phyloP scores from a whole-genome alignment of 2,888 invertebrate genomes.

The Pharmacophagus antenor region DNA sequence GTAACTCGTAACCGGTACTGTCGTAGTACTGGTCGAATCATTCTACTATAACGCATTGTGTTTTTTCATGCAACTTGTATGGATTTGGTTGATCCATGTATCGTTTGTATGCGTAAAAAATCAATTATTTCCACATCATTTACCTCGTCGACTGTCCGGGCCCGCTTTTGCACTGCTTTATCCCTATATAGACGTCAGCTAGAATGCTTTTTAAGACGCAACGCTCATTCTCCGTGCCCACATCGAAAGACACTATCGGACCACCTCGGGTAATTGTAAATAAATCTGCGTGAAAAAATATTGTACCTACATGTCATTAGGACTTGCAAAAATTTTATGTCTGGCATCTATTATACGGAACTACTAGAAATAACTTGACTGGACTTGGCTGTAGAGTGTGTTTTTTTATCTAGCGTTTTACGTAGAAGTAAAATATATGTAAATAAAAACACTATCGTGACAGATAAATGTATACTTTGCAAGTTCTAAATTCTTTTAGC shows the following conservation, averaged over 20 bases:
- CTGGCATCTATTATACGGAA: too few species aligned
- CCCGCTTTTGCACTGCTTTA: slow-evolving; percentile 45
- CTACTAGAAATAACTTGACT: too few species aligned
- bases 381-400: too few species aligned
- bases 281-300: too few species aligned
- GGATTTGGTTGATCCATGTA: slow-evolving; percentile 61
- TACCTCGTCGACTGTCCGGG: slow-evolving; percentile 37
- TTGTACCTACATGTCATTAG: too few species aligned
- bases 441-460: slow-evolving; percentile 7
- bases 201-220: slow-evolving; percentile 94
- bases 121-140: slow-evolving; percentile 35
- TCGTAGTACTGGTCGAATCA: slow-evolving; percentile 40
- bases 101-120: slow-evolving; percentile 62
- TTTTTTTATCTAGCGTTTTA: too few species aligned
- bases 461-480: slow-evolving; percentile 1
- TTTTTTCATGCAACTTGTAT: slow-evolving; percentile 56
- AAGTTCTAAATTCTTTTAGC: slow-evolving; percentile 1
- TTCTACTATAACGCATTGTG: slow-evolving; percentile 46
- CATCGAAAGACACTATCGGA: slow-evolving; percentile 87
- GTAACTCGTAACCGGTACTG: slow-evolving; percentile 30
- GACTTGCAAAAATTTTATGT: too few species aligned
- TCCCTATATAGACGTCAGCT: slow-evolving; percentile 71
- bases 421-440: slow-evolving; percentile 4
- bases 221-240: slow-evolving; percentile 95
- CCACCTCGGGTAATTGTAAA: slow-evolving; percentile 65